Base-by-base conservation (phyloP, 2,797 vertebrate species). In the Danio albolineatus region DNA sequence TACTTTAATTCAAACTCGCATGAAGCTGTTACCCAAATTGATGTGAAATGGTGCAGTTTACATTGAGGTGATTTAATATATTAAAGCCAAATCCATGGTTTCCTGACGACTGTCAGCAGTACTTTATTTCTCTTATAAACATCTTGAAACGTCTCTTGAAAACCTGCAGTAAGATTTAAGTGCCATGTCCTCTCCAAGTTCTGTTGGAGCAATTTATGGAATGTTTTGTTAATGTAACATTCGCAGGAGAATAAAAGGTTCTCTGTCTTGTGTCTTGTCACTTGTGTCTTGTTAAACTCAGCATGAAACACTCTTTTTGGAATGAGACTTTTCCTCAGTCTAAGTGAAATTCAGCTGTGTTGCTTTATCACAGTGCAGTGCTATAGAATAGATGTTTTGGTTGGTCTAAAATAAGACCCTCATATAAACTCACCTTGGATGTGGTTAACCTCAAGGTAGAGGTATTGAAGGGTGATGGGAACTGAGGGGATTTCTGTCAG, bases 401-500 rank as follows among this genome's bases (percentile, higher is more conserved):
- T 39, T 54, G 53, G 6, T 28, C 2, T 74, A 36, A 59, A 12
- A 64, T n/a, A 16, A 79, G 5, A 38, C 36, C 7, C 17, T 72
- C 39, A 56, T 62, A 21, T 28, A 10, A 66, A 43, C 86, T 92
- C 83, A 94, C 93, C 93, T 88, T 89, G 81, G 85, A 95, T 94
- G 43, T 89, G 49, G 84, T 95, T 95, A 81, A 92, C 94, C 84
- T 95, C 91, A 78, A 95, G 88, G 85, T 94, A 94, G 43, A 94
- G 92, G 71, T 95, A 90, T 85, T 90, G 92, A 73, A 95, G 90
- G 0, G 88, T 92, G 76, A 67, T 88, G 17, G 93, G 90, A 38
- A 94, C 91, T 0, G 81, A 72, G 41, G 94, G 93, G 73, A 90
- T 89, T 70, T 75, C 77, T 1, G 74, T 91, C 2, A 95, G 90